A percentile compares a stretch with the other conserved stretches of the same genome.
Conservation (phyloP, 2,113 vertebrate species). For the Microcebus ravelobensis region DNA sequence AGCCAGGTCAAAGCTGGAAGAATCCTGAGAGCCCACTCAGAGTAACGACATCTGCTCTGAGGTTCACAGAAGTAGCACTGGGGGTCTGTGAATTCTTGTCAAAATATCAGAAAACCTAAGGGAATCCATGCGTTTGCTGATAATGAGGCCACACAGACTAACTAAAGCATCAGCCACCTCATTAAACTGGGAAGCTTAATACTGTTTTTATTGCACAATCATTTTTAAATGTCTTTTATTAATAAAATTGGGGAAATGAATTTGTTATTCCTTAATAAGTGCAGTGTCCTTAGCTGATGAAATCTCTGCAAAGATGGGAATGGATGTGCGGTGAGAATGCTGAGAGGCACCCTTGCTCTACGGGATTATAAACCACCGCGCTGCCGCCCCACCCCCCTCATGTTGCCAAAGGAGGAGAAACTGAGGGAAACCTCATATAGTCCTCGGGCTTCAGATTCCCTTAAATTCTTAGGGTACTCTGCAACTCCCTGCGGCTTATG, state of each 20-base stretch:
- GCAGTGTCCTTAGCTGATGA: not conserved
- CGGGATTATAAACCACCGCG: not conserved
- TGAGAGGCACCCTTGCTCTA: not conserved
- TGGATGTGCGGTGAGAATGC: not conserved
- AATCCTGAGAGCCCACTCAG: not conserved
- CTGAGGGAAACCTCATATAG: not conserved
- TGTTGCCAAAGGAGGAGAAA: not conserved
- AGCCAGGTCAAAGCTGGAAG: not conserved
- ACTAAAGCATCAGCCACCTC: constrained; percentile 46
- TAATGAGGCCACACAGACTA: constrained; percentile 45
- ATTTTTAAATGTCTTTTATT: constrained; percentile 64
- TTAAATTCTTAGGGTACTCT: not conserved
- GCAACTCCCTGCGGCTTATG: not conserved
- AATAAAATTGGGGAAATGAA: constrained; percentile 49
- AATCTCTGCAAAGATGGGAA: not conserved
- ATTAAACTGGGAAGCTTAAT: constrained; percentile 50
- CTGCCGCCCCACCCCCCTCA: not conserved
- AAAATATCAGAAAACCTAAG: constrained; percentile 49
- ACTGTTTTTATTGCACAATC: constrained; percentile 60
- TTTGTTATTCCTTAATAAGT: constrained; percentile 60
- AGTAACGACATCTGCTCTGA: not conserved
- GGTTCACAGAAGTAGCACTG: not conserved
- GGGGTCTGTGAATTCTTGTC: constrained; percentile 31
- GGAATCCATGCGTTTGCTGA: constrained; percentile 4
- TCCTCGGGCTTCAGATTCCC: not conserved